Base-by-base conservation (phyloP, 2,888 invertebrate genomes). In the Monochamus alternatus region DNA sequence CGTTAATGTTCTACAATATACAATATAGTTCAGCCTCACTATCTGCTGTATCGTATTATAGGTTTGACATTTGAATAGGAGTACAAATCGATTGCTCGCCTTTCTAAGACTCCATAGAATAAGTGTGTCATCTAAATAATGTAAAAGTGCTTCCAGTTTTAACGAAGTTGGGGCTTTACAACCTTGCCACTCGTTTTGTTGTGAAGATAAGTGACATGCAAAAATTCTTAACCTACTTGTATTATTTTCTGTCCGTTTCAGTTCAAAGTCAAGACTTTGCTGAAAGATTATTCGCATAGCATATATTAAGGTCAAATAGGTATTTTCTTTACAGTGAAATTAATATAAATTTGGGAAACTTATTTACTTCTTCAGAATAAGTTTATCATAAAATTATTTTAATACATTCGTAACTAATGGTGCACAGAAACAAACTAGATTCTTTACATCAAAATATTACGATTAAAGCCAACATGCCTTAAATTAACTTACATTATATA, bases 71-170 rank as follows among this genome's bases (percentile, higher is more conserved):
- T 32, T 58, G 38, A 68, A 58, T 68, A 68, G 68, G 22, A 22
- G 31, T 31, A 51, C 22, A 38, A 43, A 59, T 68, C 68, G 68
- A 68, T 59, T 59, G 31, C 44, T 59, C 14, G 44, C 3, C 14
- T 44, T 64, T 38, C 47, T n/a, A n/a, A 64, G 52, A 68, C 43
- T 58, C 44, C 10, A 44, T 66, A 55, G 55, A 66, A 55, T 52
- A 66, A 66, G 31, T 14, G 38, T 68, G 68, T 59, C 59, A 43
- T 43, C 68, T 68, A 68, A 59, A 68, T 68, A 68, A 68, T 68
- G 58, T 32, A 68, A 68, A 44, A 68, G 59, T 58, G 68, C 32
- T 68, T 68, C 8, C 8, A 31, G 30, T 68, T 68, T 59, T 68
- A 68, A 59, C 59, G 43, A 59, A 68, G 68, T 59, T 59, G 38